Evolutionary conservation across 2,797 vertebrate genomes (phyloP).

Genomic region (Tragopan temminckii): DNA sequence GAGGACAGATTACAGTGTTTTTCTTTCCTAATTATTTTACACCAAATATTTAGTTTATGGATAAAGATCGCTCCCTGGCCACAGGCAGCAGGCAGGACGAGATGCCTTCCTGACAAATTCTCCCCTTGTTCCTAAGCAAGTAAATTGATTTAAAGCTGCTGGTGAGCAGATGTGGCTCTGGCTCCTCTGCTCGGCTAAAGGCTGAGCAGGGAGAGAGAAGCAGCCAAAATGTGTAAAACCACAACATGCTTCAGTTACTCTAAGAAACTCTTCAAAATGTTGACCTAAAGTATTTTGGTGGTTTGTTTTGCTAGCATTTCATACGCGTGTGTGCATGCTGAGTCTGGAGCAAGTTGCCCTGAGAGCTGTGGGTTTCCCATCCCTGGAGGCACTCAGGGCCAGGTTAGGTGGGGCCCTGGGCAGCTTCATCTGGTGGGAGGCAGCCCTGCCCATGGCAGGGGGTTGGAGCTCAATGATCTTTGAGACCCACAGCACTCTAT

Average conservation of each 20-base stretch:
- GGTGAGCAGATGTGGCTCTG: neutral
- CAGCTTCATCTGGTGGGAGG: neutral
- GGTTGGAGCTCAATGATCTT: neutral
- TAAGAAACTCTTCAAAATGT: neutral
- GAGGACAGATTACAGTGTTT: neutral
- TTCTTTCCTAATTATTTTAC: constrained; percentile 1
- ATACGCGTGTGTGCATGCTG: accelerated
- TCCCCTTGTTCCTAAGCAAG: neutral
- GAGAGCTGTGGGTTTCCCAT: neutral
- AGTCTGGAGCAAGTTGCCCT: neutral
- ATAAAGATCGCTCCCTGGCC: neutral
- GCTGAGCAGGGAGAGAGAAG: neutral
- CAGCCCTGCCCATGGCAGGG: too few relatives aligned
- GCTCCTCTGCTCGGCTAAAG: neutral
- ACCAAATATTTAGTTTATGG: neutral
- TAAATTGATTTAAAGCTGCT: neutral
- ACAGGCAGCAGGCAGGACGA: neutral
- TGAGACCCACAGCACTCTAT: neutral
- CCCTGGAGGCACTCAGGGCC: neutral
- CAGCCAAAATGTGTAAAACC: neutral
- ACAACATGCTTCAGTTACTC: neutral
- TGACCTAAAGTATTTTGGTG: neutral
- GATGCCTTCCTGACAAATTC: neutral
- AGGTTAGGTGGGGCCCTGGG: neutral
- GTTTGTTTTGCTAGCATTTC: neutral